Percentiles rank a stretch among this genome's conserved stretches.
phyloP scores from a whole-genome alignment of 2,797 vertebrate species.

The Sebastes minor region DNA sequence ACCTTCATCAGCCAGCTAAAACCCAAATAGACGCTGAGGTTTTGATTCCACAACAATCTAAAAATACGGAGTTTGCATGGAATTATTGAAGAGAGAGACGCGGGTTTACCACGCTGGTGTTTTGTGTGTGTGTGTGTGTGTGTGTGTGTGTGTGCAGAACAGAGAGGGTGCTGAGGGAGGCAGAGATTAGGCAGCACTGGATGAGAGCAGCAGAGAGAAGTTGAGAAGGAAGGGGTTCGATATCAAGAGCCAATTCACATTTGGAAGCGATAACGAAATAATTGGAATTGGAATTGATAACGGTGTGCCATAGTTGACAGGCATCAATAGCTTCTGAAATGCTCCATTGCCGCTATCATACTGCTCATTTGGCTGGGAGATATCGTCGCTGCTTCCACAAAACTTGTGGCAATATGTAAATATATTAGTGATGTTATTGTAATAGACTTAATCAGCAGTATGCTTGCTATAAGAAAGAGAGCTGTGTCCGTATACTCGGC shows the following conservation, averaged over 20 bases:
- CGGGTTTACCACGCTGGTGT: not conserved
- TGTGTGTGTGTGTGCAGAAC: not conserved
- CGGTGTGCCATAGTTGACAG: constrained; percentile 24
- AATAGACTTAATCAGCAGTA: not conserved
- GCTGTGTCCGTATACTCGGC: not conserved
- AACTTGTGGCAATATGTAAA: not conserved
- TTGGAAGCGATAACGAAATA: constrained; percentile 28
- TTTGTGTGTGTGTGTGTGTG: not conserved
- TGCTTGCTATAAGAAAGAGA: not conserved
- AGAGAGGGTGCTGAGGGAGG: constrained; percentile 3
- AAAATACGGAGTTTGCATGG: constrained; percentile 7
- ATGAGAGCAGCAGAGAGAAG: constrained; percentile 4
- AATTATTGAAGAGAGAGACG: not conserved
- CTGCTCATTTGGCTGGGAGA: not conserved
- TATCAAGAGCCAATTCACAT: constrained; percentile 35
- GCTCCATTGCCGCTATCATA: constrained; percentile 9
- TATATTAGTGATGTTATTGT: not conserved
- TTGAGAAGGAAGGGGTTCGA: not conserved
- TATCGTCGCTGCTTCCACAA: not conserved
- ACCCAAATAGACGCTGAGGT: constrained; percentile 11
- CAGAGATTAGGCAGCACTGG: not conserved
- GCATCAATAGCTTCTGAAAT: constrained; percentile 35
- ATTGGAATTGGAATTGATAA: constrained; percentile 49
- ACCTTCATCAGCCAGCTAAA: not conserved
- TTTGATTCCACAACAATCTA: constrained; percentile 15